Percentiles rank a stretch among this genome's conserved stretches.
phyloP scores from a whole-genome alignment of 2,888 invertebrate species.

The Coelopa pilipes region DNA sequence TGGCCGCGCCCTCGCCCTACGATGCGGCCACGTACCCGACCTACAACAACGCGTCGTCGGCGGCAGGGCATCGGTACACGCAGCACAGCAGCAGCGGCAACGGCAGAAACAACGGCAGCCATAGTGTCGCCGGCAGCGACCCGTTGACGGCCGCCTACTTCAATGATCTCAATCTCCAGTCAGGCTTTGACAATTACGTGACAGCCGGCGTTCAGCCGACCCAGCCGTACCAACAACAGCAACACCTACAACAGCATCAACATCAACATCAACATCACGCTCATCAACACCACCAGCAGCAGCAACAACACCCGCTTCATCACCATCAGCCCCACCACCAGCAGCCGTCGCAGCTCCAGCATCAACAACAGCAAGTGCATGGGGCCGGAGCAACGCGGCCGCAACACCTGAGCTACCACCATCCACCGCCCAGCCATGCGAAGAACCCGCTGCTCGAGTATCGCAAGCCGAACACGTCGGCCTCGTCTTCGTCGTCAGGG shows the following conservation, averaged over 20 bases:
- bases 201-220: constrained; percentile 38
- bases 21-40: constrained; percentile 41
- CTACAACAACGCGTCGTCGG: constrained; percentile 41
- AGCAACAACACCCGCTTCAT: not conserved
- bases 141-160: constrained; percentile 38
- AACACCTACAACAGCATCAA: constrained; percentile 34
- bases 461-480: constrained; percentile 53
- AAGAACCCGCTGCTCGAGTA: constrained; percentile 52
- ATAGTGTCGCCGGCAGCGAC: not conserved
- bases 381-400: constrained; percentile 40
- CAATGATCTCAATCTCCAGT: constrained; percentile 56
- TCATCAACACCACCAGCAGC: constrained; percentile 12
- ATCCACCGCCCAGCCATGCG: constrained; percentile 15
- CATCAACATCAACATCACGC: constrained; percentile 37
- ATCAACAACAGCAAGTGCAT: constrained; percentile 10
- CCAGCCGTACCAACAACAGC: constrained; percentile 32
- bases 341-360: constrained; percentile 31
- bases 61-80: constrained; percentile 35
- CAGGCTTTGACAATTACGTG: constrained; percentile 51
- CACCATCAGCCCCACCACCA: constrained; percentile 28
- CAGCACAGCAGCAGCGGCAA: constrained; percentile 28
- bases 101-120: too few species aligned
- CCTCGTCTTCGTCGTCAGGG: too few species aligned
- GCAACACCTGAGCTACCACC: constrained; percentile 21
- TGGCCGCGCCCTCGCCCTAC: constrained; percentile 43